phyloP scores from a whole-genome alignment of 2,113 vertebrate species.

The Syngnathoides biaculeatus region DNA sequence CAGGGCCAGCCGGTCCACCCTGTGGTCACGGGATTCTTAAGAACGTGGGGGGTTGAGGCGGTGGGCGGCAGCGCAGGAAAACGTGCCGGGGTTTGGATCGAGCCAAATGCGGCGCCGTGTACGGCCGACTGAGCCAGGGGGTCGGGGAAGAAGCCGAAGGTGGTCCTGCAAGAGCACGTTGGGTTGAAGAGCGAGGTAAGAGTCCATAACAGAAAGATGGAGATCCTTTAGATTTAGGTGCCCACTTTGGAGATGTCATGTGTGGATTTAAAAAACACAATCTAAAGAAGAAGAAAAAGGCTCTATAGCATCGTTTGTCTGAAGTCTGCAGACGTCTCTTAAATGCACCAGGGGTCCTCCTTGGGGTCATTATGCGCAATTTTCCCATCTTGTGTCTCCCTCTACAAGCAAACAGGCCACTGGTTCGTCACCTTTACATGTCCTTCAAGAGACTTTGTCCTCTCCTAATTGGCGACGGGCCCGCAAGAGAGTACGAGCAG shows the following conservation, averaged over 20 bases:
- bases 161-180: constrained; percentile 27
- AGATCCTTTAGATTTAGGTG: constrained; percentile 31
- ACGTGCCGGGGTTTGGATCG: neutral
- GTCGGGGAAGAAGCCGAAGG: constrained; percentile 35
- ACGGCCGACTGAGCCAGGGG: constrained; percentile 10
- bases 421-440: constrained; percentile 19
- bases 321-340: constrained; percentile 6
- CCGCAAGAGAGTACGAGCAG: constrained; percentile 29
- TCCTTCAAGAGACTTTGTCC: constrained; percentile 30
- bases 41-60: constrained; percentile 24
- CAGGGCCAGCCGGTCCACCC: constrained; percentile 2
- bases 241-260: constrained; percentile 9
- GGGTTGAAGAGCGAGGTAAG: constrained; percentile 24
- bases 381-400: constrained; percentile 1
- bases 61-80: constrained; percentile 26
- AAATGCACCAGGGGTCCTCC: constrained; percentile 19
- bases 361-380: constrained; percentile 12
- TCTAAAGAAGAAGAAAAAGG: constrained; percentile 1
- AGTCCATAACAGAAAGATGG: constrained; percentile 38
- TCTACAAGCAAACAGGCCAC: constrained; percentile 9
- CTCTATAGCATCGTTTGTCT: constrained; percentile 17
- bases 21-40: constrained; percentile 27
- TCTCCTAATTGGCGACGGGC: constrained; percentile 42
- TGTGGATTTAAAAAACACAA: constrained; percentile 11
- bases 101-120: neutral